Evolutionary conservation across 2,113 vertebrate species (phyloP), one percentile per base, ranked within the genome.

Genomic region (Pitta sordida): DNA sequence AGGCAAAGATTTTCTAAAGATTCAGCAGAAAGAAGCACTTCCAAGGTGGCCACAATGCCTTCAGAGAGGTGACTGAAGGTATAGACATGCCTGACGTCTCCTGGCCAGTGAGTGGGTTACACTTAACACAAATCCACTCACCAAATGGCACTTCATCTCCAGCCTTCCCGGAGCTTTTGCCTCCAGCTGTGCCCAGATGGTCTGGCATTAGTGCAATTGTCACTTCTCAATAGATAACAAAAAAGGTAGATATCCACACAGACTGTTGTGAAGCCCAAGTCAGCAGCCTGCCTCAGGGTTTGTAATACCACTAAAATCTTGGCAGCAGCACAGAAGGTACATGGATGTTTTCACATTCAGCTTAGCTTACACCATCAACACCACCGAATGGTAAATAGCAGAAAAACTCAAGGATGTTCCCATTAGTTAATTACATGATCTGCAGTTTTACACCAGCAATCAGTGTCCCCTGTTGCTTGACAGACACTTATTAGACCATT

Each of bases 21-120:
- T 52, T 58, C 62, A 55, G 7, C 29, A 19, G 16, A 81, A 83
- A 63, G 10, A 15, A 75, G 1, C 9, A 51, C 22, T 92, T 88
- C 22, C 44, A n/a, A 56, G 22, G n/a, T 59, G 37, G 12, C 17
- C 30, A 53, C 0, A 0, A 49, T 23, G 14, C 36, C 30, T 51
- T 74, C 56, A 48, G 44, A 69, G 53, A 22, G 32, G 26, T 26
- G 6, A 23, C 11, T 44, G 65, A 76, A 83, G 9, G 12, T 18
- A 23, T 15, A 62, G 27, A 22, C 7, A 18, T 12, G 15, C 13
- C n/a, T 74, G 7, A 44, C 30, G 26, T 43, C 19, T 11, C 21
- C 22, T 55, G 44, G 53, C 23, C 18, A 23, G 36, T 0, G 1
- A 37, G 29, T 13, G 29, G 15, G 27, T 18, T 77, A 23, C 16